These are phyloP conservation scores for Hypsibius dujardini DNA, from an alignment of 1,140 invertebrate genomes.

Conservation along the genomic window DNA sequence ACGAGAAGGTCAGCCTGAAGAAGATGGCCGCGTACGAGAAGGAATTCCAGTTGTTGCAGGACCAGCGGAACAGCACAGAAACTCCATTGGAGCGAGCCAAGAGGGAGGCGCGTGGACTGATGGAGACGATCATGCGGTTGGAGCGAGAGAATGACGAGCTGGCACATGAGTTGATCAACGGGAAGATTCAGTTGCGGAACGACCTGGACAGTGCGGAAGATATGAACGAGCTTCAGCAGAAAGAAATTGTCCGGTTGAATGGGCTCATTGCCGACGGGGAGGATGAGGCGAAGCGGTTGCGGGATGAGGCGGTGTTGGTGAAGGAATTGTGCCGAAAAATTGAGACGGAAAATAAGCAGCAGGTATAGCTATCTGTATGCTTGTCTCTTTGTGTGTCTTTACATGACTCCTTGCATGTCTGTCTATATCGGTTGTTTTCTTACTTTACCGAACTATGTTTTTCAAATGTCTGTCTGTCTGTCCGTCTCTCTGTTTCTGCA, in stretches of 20 bases:
- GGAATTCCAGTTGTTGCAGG: slow-evolving; percentile 66
- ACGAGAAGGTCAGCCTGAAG: slow-evolving; percentile 60
- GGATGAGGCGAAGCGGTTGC: slow-evolving; percentile 61
- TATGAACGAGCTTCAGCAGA: slow-evolving; percentile 53
- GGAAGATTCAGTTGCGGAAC: slow-evolving; percentile 40
- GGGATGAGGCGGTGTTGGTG: slow-evolving; percentile 55
- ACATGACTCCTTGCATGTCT: too few species aligned
- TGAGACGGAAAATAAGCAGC: slow-evolving; percentile 46
- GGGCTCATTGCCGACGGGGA: slow-evolving; percentile 52
- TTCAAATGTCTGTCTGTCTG: too few species aligned
- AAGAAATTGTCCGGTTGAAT: slow-evolving; percentile 57
- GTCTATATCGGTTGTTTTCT: too few species aligned
- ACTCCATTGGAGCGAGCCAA: slow-evolving; percentile 41
- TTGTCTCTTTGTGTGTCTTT: too few species aligned
- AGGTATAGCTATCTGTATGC: slow-evolving; percentile 25
- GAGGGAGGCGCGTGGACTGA: slow-evolving; percentile 40
- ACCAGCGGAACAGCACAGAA: slow-evolving; percentile 38
- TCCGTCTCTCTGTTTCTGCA: too few species aligned
- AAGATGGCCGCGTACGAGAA: slow-evolving; percentile 87
- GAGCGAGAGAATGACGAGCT: slow-evolving; percentile 49
- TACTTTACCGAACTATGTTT: too few species aligned
- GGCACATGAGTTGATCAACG: slow-evolving; percentile 43
- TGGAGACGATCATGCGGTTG: slow-evolving; percentile 38
- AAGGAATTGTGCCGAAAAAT: slow-evolving; percentile 69
- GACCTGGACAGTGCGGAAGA: slow-evolving; percentile 50